Conservation (phyloP, 1,140 invertebrate species). For the Helicoverpa zea region DNA sequence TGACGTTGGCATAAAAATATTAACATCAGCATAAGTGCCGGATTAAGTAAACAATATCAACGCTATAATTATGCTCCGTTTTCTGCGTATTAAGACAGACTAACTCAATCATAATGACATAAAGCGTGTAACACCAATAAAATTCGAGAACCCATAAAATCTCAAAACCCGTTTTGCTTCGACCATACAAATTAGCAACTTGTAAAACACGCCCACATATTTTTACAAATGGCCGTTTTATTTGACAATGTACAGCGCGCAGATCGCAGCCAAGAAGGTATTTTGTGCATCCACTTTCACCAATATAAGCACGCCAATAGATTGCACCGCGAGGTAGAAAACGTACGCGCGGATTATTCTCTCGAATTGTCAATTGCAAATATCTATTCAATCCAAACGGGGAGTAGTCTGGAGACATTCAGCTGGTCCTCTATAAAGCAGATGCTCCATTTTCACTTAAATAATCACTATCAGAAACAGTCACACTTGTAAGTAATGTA, state of each 20-base stretch:
- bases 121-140: conserved; percentile 40
- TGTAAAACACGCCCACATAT: conserved; percentile 44
- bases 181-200: conserved; percentile 41
- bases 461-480: conserved; percentile 35
- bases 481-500: conserved; percentile 29
- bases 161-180: conserved; percentile 7
- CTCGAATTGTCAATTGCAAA: conserved; percentile 56
- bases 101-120: conserved; percentile 28
- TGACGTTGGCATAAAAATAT: conserved; percentile 1
- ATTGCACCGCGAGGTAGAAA: conserved; percentile 69
- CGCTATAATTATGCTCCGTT: not conserved
- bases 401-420: conserved; percentile 13
- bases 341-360: conserved; percentile 60
- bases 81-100: not conserved
- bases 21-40: not conserved
- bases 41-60: conserved; percentile 6
- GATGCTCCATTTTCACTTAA: conserved; percentile 27
- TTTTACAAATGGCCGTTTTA: conserved; percentile 51
- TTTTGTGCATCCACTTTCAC: conserved; percentile 82
- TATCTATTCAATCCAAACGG: conserved; percentile 36
- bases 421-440: not conserved
- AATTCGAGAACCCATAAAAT: conserved; percentile 38
- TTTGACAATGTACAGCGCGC: conserved; percentile 57
- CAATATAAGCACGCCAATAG: conserved; percentile 75
- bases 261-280: conserved; percentile 62